Evolutionary conservation across 2,888 invertebrate genomes (phyloP).

Genomic region (Euplagia quadripunctaria): DNA sequence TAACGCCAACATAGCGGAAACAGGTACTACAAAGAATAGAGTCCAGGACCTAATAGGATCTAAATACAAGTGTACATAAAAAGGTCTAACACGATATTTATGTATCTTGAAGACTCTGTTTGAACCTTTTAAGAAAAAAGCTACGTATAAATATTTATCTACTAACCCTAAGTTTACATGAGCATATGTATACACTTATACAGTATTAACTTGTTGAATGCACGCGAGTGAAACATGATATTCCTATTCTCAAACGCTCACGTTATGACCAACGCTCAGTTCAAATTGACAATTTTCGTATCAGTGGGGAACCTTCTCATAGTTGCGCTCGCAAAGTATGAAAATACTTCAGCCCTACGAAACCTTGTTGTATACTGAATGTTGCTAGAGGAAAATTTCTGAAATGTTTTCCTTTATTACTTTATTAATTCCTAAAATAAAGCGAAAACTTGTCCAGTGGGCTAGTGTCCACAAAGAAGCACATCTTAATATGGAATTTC

Average conservation of each 20-base stretch:
- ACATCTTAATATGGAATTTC: conserved; percentile 40
- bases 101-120: not conserved
- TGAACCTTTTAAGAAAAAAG: not conserved
- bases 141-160: not conserved
- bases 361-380: conserved; percentile 21
- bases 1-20: no score
- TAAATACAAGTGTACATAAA: no score
- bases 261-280: conserved; percentile 12
- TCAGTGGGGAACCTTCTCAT: conserved; percentile 9
- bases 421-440: conserved; percentile 43
- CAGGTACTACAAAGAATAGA: no score
- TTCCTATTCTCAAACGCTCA: conserved; percentile 7
- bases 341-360: conserved; percentile 36
- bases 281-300: conserved; percentile 16
- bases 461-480: conserved; percentile 24
- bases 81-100: no score
- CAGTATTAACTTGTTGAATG: not conserved
- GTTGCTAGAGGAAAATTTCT: conserved; percentile 34
- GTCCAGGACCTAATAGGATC: no score
- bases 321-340: conserved; percentile 34
- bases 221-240: not conserved
- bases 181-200: not conserved
- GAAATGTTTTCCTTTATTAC: conserved; percentile 46
- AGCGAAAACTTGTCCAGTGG: conserved; percentile 32
- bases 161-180: not conserved